Evolutionary conservation across 2,797 vertebrate genomes (phyloP).

Genomic region (Epinephelus coioides): DNA sequence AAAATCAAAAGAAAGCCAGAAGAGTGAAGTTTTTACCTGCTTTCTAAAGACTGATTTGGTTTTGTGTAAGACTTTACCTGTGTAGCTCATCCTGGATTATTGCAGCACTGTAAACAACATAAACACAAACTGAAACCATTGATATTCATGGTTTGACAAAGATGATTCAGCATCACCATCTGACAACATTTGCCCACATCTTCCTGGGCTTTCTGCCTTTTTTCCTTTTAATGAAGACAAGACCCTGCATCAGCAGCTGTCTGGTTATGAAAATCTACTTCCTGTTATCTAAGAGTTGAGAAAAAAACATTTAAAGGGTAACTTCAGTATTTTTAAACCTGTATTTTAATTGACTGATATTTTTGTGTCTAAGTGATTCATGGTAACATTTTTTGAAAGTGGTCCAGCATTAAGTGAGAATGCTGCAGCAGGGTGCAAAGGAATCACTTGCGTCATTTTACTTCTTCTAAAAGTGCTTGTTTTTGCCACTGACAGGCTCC

Average conservation of each 20-base stretch:
- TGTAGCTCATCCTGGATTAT: conserved; percentile 7
- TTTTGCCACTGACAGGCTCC: too few relatives aligned
- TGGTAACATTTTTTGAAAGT: too few relatives aligned
- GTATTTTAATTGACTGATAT: too few relatives aligned
- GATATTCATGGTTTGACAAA: conserved; percentile 19
- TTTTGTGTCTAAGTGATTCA: too few relatives aligned
- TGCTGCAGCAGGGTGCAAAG: too few relatives aligned
- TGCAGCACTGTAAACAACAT: conserved; percentile 14
- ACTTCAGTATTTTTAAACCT: too few relatives aligned
- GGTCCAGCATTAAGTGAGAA: too few relatives aligned
- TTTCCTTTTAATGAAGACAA: conserved; percentile 9
- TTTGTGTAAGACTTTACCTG: conserved; percentile 12
- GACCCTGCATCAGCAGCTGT: conserved; percentile 20
- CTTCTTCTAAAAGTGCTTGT: too few relatives aligned
- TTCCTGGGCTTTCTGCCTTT: background rate
- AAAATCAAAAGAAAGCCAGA: background rate
- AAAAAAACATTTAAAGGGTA: background rate
- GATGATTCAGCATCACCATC: conserved; percentile 35
- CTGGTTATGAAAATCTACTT: conserved; percentile 65
- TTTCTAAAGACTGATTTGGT: conserved; percentile 6
- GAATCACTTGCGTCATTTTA: too few relatives aligned
- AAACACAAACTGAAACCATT: conserved; percentile 15
- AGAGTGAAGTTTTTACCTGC: background rate
- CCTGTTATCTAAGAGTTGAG: conserved; percentile 51
- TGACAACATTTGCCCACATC: conserved; percentile 21